phyloP scores from a whole-genome alignment of 2,888 invertebrate species.

The Drosophila multiciliata region DNA sequence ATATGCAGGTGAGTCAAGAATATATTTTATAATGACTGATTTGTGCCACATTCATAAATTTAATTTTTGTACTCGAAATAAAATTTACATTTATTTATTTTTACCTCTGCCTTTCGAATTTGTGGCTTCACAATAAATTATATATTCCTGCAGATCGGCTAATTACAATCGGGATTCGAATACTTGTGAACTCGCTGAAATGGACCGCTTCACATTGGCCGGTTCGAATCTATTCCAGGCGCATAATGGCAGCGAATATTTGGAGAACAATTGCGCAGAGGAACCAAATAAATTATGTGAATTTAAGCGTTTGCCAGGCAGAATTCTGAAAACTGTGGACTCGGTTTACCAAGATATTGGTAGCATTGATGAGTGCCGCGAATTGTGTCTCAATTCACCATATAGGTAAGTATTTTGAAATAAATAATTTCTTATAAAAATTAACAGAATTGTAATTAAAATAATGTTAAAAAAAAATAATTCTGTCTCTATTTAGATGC shows the following conservation, averaged over 20 bases:
- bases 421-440: not conserved
- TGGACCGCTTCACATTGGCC: conserved; percentile 96
- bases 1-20: conserved; percentile 92
- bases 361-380: conserved; percentile 94
- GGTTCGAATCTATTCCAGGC: conserved; percentile 92
- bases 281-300: conserved; percentile 97
- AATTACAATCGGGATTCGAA: conserved; percentile 94
- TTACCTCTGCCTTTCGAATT: not conserved
- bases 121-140: not conserved
- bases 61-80: not conserved
- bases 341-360: conserved; percentile 96
- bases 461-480: not conserved
- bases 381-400: conserved; percentile 94
- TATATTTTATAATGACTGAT: not conserved
- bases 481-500: conserved; percentile 90
- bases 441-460: not conserved
- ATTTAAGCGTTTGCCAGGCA: conserved; percentile 94
- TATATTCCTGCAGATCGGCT: conserved; percentile 90
- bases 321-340: conserved; percentile 96
- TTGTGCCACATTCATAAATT: not conserved
- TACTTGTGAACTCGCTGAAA: conserved; percentile 95
- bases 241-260: conserved; percentile 91
- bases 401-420: conserved; percentile 86
- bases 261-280: conserved; percentile 97
- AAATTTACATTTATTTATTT: not conserved